phyloP scores from a whole-genome alignment of 2,888 invertebrate genomes.

The Chrysolina oricalcia region DNA sequence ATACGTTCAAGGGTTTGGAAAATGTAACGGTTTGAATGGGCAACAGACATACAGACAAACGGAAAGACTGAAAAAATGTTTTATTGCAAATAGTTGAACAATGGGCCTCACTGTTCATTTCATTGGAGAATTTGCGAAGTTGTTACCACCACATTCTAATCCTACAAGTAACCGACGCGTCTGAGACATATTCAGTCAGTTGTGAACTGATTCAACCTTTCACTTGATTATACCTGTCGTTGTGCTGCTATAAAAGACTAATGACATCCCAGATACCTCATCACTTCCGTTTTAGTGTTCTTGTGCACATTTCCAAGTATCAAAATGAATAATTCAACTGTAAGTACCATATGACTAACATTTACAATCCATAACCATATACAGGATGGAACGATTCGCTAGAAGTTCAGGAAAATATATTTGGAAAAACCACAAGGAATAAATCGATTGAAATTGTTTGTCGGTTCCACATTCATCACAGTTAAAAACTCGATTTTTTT shows the following conservation, averaged over 20 bases:
- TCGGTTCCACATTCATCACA: no score
- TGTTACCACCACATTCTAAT: constrained; percentile 32
- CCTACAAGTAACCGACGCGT: neutral
- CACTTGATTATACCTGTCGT: constrained; percentile 61
- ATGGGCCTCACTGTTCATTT: neutral
- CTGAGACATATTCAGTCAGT: constrained; percentile 31
- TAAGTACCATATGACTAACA: constrained; percentile 48
- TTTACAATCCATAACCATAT: no score
- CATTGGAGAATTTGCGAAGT: neutral
- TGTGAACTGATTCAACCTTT: constrained; percentile 56
- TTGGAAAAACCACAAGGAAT: no score
- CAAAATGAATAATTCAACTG: constrained; percentile 58
- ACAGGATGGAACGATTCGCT: no score
- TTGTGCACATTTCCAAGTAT: constrained; percentile 50
- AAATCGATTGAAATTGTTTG: no score
- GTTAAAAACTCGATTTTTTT: no score
- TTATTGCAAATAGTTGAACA: neutral
- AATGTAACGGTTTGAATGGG: no score
- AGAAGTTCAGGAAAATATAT: no score
- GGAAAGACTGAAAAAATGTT: no score
- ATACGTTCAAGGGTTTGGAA: no score
- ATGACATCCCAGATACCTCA: constrained; percentile 52
- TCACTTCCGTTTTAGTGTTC: constrained; percentile 60
- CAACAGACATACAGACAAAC: no score
- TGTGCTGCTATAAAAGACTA: constrained; percentile 60